Evolutionary conservation across 2,113 vertebrate species (phyloP), one percentile per base, ranked within the genome.

Genomic region (Speoplatyrhinus poulsoni): DNA sequence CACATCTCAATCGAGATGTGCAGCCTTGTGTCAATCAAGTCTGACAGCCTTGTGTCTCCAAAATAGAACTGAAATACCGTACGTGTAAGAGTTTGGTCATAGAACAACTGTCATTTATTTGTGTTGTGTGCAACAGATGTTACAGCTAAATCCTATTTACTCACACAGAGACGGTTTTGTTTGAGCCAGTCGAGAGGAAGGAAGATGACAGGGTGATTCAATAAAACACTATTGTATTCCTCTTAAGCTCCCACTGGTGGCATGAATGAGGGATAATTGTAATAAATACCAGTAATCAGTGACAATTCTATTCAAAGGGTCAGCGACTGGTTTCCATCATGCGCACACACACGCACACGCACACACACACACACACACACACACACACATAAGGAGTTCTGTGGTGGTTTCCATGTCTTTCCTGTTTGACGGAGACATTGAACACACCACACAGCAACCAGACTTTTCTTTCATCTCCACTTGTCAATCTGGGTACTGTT

Each of bases 281-380:
- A 93, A 95, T 94, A 95, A 96, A 97, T 96, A 93, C 88, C 92
- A 87, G 90, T 94, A 95, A 98, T 96, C 94, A 95, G 92, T 87
- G 91, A 89, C 93, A 91, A 91, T 90, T 91, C 93, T 91, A 92
- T 94, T 94, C 93, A 93, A 93, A 93, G 90, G 83, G 82, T 65
- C 41, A 69, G 77, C n/a, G 89, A 89, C 95, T 96, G 94, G 93
- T 94, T 95, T 95, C 88, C 82, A 93, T 96, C 94, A 94, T 77
- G 71, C 89, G 62, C 47, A 59, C 36, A 56, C 33, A 53, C 76
- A 57, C 65, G 57, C 54, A 57, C 46, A 32, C 58, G 56, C 46
- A 59, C 52, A 57, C 53, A 33, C 41, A 48, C 16, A 65, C 60
- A 65, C 19, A 52, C 62, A 48, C 16, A 48, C 1, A 62, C 11